phyloP scores from a whole-genome alignment of 2,113 vertebrate species.

The Excalfactoria chinensis region DNA sequence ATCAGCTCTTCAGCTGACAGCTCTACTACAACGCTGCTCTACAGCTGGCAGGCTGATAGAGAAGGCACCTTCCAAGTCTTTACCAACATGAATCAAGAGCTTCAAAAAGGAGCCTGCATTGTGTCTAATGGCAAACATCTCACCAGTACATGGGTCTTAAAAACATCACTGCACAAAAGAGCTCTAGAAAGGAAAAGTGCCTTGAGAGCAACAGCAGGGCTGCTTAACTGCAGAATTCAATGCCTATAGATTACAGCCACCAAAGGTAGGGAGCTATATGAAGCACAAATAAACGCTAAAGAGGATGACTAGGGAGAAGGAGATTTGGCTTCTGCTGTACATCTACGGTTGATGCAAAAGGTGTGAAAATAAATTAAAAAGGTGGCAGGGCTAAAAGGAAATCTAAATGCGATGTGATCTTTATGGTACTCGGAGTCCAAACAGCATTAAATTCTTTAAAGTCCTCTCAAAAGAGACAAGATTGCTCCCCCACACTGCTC shows the following conservation, averaged over 20 bases:
- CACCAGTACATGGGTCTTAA: background rate
- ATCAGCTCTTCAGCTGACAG: background rate
- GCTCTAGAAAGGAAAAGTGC: background rate
- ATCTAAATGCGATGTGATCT: background rate
- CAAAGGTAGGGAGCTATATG: background rate
- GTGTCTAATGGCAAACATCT: background rate
- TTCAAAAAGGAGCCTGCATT: background rate
- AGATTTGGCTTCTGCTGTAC: background rate
- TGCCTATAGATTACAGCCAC: background rate
- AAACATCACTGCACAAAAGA: background rate
- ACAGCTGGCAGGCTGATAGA: background rate
- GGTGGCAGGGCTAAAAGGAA: background rate
- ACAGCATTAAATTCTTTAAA: conserved; percentile 36
- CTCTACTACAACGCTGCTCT: fast-evolving
- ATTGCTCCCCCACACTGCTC: background rate
- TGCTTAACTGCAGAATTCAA: background rate
- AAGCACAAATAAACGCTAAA: background rate
- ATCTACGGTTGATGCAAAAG: background rate
- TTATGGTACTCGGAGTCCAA: background rate
- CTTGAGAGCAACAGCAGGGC: background rate
- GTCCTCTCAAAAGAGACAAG: background rate
- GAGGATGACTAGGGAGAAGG: background rate
- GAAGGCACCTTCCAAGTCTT: background rate
- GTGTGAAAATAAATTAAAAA: background rate
- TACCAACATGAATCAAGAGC: background rate